Evolutionary conservation across 2,888 invertebrate genomes (phyloP), one percentile per base, ranked within the genome.

Genomic region (Epistrophella euchroma): DNA sequence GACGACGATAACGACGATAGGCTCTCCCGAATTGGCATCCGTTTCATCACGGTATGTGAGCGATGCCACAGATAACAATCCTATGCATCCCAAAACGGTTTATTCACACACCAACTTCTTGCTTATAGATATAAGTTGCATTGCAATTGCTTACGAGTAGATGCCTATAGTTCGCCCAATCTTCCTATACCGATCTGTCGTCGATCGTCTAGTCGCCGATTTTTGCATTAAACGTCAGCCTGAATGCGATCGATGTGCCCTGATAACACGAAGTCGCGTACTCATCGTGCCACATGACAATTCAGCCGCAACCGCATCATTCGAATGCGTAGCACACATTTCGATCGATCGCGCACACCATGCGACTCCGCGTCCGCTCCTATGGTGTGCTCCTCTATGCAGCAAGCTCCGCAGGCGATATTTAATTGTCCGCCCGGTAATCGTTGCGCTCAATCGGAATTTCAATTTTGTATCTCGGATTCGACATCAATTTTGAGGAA

Each of bases 361-460:
- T 28, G 32, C 45, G 6, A n/a, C 76, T 64, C 64, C 56, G 32
- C 71, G 55, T 73, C 78, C 55, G 43, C 60, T 22, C n/a, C 17
- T 13, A n/a, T 32, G 15, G 25, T 15, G 32, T 37, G 55, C 56
- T 52, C 60, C 72, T 43, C 66, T 43, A 60, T 50, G 50, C 35
- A 73, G 58, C n/a, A 37, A 58, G 66, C 55, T 32, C 80, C 50
- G 72, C 47, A 85, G 86, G 82, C 77, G 82, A 86, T 82, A 86
- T 82, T 86, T 86, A 86, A 86, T 86, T 86, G 86, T 86, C 77
- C 82, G 77, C 77, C 50, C 45, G 74, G 70, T 77, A 86, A 86
- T 86, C 86, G 71, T n/a, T 74, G 82, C 77, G 82, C 86, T 86
- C 86, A 78, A 86, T 86, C 86, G 82, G 86, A 86, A 86, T 86